A percentile compares a stretch with the other conserved stretches of the same genome.
These are phyloP conservation scores for Kradibia gibbosae DNA, from an alignment of 1,140 invertebrate species.

Conservation along the genomic window DNA sequence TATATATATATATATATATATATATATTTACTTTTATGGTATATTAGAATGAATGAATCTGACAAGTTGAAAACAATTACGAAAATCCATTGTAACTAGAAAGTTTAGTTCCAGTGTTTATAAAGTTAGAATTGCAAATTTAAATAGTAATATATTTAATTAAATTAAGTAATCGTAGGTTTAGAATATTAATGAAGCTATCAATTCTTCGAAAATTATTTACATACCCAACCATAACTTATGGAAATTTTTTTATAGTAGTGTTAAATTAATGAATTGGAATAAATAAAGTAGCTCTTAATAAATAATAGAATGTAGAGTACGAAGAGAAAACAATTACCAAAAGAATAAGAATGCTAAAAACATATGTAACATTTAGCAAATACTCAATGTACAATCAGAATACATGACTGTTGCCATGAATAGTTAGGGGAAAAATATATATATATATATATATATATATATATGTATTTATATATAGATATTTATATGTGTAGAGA, in stretches of 20 bases:
- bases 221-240: constrained; percentile 71
- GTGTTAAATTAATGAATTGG: constrained; percentile 76
- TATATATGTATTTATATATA: background rate
- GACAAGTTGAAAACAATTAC: constrained; percentile 78
- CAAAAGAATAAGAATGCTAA: too few relatives aligned
- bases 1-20: constrained; percentile 37
- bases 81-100: constrained; percentile 80
- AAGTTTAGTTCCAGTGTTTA: constrained; percentile 73
- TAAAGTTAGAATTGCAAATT: constrained; percentile 68
- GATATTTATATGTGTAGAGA: background rate
- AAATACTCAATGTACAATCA: too few relatives aligned
- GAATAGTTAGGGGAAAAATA: background rate
- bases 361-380: too few relatives aligned
- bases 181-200: constrained; percentile 73
- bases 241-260: constrained; percentile 73
- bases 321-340: too few relatives aligned
- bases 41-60: constrained; percentile 81
- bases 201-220: constrained; percentile 73
- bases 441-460: background rate
- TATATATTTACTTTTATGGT: constrained; percentile 68
- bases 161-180: constrained; percentile 42
- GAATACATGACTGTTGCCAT: too few relatives aligned
- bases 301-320: constrained; percentile 43
- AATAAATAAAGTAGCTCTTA: constrained; percentile 72
- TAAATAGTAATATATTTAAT: background rate